phyloP scores from a whole-genome alignment of 1,140 invertebrate genomes.

The Phortica variegata region DNA sequence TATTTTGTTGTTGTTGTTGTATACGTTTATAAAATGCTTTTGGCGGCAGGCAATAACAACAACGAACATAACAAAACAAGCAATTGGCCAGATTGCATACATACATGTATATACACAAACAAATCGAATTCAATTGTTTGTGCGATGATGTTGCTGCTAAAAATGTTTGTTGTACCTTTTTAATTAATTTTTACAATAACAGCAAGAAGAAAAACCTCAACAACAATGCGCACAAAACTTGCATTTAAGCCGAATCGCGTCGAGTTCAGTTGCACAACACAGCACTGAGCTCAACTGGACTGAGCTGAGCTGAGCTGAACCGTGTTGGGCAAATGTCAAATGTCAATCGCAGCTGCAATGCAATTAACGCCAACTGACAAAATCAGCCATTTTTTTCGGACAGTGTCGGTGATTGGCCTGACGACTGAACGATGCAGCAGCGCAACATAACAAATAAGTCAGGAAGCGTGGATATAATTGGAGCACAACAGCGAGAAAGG shows the following conservation, averaged over 20 bases:
- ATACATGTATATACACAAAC: conserved; percentile 10
- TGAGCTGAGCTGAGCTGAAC: too few species aligned
- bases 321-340: conserved; percentile 44
- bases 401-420: too few species aligned
- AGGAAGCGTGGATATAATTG: conserved; percentile 9
- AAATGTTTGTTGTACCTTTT: conserved; percentile 43
- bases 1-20: too few species aligned
- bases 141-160: too few species aligned
- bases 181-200: conserved; percentile 47
- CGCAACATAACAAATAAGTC: conserved; percentile 19
- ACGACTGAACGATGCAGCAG: conserved; percentile 22
- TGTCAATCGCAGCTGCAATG: conserved; percentile 51
- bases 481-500: conserved; percentile 3
- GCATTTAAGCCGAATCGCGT: conserved; percentile 6
- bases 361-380: conserved; percentile 49
- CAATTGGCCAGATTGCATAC: conserved; percentile 22
- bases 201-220: conserved; percentile 13
- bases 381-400: too few species aligned
- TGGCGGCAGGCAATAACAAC: too few species aligned
- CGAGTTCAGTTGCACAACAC: too few species aligned
- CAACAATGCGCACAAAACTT: conserved; percentile 33
- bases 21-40: too few species aligned
- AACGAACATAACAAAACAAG: too few species aligned
- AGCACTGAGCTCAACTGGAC: too few species aligned
- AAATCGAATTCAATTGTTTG: conserved; percentile 52